These are phyloP conservation scores for Leptestheria dahalacensis DNA, from an alignment of 1,140 invertebrate genomes.

Conservation along the genomic window DNA sequence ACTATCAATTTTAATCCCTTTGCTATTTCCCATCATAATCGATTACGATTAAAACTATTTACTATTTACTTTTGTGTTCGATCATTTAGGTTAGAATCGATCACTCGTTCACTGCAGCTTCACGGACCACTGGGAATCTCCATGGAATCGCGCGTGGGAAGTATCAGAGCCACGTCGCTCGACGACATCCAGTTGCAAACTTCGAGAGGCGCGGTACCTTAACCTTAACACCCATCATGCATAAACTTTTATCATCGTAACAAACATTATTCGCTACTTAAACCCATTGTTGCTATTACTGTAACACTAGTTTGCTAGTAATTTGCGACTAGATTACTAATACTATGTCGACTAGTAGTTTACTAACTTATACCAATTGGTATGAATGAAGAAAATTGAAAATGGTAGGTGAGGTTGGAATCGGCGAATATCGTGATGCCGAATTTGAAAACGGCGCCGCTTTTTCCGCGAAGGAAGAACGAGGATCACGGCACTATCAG, in stretches of 20 bases:
- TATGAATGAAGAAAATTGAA: no score
- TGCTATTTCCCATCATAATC: no score
- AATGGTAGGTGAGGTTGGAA: constrained; percentile 34
- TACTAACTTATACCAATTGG: no score
- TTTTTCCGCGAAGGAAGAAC: constrained; percentile 19
- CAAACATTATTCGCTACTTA: no score
- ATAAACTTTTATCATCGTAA: no score
- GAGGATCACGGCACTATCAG: not conserved
- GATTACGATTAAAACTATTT: no score
- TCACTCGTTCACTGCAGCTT: constrained; percentile 61
- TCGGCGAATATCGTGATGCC: constrained; percentile 50
- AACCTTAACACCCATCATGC: no score
- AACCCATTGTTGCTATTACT: no score
- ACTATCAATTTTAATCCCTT: no score
- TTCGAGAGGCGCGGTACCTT: constrained; percentile 56
- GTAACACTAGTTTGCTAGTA: no score
- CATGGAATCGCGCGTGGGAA: constrained; percentile 68
- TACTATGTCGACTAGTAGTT: no score
- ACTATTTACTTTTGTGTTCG: constrained; percentile 8
- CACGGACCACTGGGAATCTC: constrained; percentile 61
- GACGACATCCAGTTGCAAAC: constrained; percentile 66
- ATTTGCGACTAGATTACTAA: no score
- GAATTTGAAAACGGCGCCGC: constrained; percentile 42
- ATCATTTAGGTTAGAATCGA: constrained; percentile 59
- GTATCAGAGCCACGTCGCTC: constrained; percentile 59